Conservation (phyloP, 30 jellyfish, hydroid and myxozoan genomes). For the Pelagia noctiluca region DNA sequence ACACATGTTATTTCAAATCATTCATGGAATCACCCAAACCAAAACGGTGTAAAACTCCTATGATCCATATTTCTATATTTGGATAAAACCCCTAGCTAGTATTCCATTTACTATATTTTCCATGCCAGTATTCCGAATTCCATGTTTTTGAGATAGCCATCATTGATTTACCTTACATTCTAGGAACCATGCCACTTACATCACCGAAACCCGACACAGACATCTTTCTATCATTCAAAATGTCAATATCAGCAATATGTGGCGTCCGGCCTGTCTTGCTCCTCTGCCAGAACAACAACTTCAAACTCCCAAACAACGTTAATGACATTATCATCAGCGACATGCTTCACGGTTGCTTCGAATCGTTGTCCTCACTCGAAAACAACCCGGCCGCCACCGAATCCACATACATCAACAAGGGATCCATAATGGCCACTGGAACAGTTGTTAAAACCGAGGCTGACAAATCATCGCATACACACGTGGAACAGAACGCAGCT, state of each 20-base stretch:
- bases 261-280: conserved; percentile 94
- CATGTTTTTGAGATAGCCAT: no score
- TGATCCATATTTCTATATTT: no score
- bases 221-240: conserved; percentile 61
- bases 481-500: conserved; percentile 88
- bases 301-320: conserved; percentile 80
- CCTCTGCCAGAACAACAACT: conserved; percentile 79
- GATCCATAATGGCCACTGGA: conserved; percentile 82
- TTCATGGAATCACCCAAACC: no score
- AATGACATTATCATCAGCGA: conserved; percentile 90
- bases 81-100: no score
- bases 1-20: no score
- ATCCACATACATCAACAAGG: conserved; percentile 61
- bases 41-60: no score
- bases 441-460: conserved; percentile 10
- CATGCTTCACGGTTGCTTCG: conserved; percentile 84
- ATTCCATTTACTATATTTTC: no score
- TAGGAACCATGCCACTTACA: conserved; percentile 61
- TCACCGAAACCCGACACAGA: conserved; percentile 79
- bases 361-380: conserved; percentile 30
- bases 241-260: conserved; percentile 86
- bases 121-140: no score
- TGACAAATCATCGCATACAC: conserved; percentile 53
- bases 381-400: conserved; percentile 46
- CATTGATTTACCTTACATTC: no score